Percentiles rank a stretch among this genome's conserved stretches.
Evolutionary conservation across 2,888 invertebrate genomes (phyloP).

Genomic region (Epiblema foenella): DNA sequence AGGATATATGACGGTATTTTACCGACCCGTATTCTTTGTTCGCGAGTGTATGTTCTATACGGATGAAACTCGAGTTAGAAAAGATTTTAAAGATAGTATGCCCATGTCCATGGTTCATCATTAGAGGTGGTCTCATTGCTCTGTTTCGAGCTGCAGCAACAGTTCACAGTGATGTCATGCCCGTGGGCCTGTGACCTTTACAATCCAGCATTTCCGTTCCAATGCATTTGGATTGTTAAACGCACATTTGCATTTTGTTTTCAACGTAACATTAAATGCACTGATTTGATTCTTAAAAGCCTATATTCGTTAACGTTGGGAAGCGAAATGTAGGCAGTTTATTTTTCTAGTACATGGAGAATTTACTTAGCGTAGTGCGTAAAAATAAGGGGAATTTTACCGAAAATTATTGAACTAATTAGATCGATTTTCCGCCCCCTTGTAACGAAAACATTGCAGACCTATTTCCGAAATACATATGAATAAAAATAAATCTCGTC

Average conservation of each 20-base stretch:
- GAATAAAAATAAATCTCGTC: too few species aligned
- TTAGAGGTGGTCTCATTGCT: slow-evolving; percentile 5
- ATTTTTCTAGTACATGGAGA: background rate
- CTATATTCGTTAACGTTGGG: background rate
- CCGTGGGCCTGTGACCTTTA: slow-evolving; percentile 38
- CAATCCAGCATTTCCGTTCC: slow-evolving; percentile 40
- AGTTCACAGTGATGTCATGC: slow-evolving; percentile 36
- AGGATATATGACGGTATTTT: too few species aligned
- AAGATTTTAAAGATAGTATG: background rate
- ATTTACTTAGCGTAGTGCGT: background rate
- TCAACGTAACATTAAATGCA: slow-evolving; percentile 22
- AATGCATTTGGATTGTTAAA: slow-evolving; percentile 44
- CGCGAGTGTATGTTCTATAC: too few species aligned
- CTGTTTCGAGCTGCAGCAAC: slow-evolving; percentile 19
- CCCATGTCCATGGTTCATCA: background rate
- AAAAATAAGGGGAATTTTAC: too few species aligned
- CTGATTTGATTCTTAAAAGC: slow-evolving; percentile 11
- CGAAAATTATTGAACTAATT: too few species aligned
- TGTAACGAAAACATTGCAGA: too few species aligned
- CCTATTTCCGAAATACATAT: too few species aligned
- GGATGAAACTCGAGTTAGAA: background rate
- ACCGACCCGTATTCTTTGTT: too few species aligned
- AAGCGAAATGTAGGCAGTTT: too few species aligned
- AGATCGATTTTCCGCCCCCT: too few species aligned
- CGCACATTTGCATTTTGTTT: slow-evolving; percentile 41